Evolutionary conservation across 2,113 vertebrate genomes (phyloP).

Genomic region (Sander lucioperca): DNA sequence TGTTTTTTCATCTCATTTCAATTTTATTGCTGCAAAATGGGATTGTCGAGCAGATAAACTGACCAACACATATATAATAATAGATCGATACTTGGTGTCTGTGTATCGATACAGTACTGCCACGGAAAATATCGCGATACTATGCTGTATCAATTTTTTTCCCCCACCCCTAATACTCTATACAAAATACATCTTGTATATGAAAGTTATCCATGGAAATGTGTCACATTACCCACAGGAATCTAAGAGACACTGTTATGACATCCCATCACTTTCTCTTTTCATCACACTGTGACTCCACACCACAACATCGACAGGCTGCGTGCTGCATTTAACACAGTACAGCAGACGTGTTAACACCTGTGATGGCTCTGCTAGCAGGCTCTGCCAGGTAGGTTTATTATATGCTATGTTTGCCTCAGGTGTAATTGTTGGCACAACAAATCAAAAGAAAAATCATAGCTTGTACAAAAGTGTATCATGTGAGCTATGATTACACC

Average conservation of each 20-base stretch:
- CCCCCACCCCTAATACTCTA: too few species aligned
- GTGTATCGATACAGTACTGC: too few species aligned
- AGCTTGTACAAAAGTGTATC: slow-evolving; percentile 5
- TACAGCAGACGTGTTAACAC: slow-evolving; percentile 54
- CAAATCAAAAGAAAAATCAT: slow-evolving; percentile 53
- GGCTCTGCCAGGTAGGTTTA: slow-evolving; percentile 49
- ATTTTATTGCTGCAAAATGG: too few species aligned
- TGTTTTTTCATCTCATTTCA: too few species aligned
- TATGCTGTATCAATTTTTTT: too few species aligned
- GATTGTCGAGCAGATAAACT: too few species aligned
- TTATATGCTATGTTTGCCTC: slow-evolving; percentile 51
- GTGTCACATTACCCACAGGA: neutral
- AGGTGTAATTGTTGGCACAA: slow-evolving; percentile 59
- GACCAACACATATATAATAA: too few species aligned
- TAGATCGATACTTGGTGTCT: too few species aligned
- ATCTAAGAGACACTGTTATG: slow-evolving; percentile 16
- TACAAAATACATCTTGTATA: neutral
- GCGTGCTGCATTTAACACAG: slow-evolving; percentile 23
- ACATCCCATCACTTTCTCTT: slow-evolving; percentile 30
- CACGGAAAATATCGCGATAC: too few species aligned
- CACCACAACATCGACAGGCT: slow-evolving; percentile 29
- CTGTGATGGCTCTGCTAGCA: slow-evolving; percentile 42
- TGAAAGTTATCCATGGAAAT: neutral
- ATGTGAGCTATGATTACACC: slow-evolving; percentile 35
- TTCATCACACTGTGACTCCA: slow-evolving; percentile 2